Evolutionary conservation across 2,113 vertebrate genomes (phyloP).

Genomic region (Petromus typicus): DNA sequence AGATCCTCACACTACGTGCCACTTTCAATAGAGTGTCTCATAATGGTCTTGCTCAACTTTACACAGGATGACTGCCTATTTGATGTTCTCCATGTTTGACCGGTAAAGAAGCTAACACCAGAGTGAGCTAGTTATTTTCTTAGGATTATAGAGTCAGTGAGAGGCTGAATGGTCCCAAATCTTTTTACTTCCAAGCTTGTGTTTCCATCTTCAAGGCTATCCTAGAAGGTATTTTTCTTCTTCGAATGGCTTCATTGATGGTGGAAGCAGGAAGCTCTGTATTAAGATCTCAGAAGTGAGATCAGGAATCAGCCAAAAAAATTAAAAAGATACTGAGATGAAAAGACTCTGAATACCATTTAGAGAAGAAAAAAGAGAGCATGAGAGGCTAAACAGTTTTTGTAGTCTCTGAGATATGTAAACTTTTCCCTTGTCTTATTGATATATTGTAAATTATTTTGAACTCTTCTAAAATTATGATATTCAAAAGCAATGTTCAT

Average conservation of each 20-base stretch:
- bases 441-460: background rate
- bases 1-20: background rate
- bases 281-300: background rate
- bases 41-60: background rate
- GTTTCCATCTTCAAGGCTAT: background rate
- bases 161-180: background rate
- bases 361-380: background rate
- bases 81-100: background rate
- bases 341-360: background rate
- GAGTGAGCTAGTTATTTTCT: background rate
- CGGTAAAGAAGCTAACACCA: background rate
- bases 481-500: background rate
- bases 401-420: background rate
- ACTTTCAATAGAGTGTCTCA: background rate
- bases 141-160: background rate
- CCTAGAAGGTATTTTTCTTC: background rate
- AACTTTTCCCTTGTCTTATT: background rate
- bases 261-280: background rate
- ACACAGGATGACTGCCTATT: too few species aligned
- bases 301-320: background rate
- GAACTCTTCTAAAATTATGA: slow-evolving; percentile 18
- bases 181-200: background rate
- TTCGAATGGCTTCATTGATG: background rate
- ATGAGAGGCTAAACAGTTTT: background rate
- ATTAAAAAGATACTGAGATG: background rate